These are phyloP conservation scores for Beris chalybata DNA, from an alignment of 2,888 invertebrate genomes.

Conservation along the genomic window DNA sequence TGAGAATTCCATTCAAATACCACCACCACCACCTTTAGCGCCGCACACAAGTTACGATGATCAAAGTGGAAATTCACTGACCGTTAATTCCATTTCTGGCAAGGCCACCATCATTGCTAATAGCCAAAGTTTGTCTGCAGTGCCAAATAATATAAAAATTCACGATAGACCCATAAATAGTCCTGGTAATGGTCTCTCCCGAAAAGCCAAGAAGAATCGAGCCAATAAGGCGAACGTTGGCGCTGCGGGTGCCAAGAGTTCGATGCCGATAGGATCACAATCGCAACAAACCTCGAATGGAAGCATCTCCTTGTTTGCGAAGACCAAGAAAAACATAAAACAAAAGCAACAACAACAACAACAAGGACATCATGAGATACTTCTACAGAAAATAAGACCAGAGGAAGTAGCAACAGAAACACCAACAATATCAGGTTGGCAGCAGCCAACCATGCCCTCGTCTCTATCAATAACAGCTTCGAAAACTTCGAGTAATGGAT, in stretches of 20 bases:
- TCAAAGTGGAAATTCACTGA: constrained; percentile 7
- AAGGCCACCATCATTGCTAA: constrained; percentile 13
- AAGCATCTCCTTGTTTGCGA: neutral
- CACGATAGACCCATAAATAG: constrained; percentile 17
- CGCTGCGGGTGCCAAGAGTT: constrained; percentile 14
- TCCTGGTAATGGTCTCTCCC: constrained; percentile 14
- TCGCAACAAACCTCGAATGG: neutral
- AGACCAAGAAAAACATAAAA: constrained; percentile 11
- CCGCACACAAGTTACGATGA: neutral
- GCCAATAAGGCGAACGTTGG: constrained; percentile 38
- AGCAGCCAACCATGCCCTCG: too few species aligned
- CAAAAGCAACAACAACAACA: constrained; percentile 16
- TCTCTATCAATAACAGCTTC: too few species aligned
- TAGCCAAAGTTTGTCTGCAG: constrained; percentile 5
- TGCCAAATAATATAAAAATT: constrained; percentile 10
- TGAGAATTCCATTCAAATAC: constrained; percentile 20
- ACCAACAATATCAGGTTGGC: neutral
- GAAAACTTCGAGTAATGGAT: neutral
- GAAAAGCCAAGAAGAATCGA: constrained; percentile 26
- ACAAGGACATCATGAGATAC: neutral
- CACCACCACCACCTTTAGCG: neutral
- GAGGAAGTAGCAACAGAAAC: neutral
- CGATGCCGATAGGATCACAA: constrained; percentile 18
- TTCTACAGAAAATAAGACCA: neutral
- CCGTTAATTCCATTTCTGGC: constrained; percentile 19